A percentile compares a stretch with the other conserved stretches of the same genome.
Evolutionary conservation across 2,797 vertebrate genomes (phyloP).

Genomic region (Dallia pectoralis): DNA sequence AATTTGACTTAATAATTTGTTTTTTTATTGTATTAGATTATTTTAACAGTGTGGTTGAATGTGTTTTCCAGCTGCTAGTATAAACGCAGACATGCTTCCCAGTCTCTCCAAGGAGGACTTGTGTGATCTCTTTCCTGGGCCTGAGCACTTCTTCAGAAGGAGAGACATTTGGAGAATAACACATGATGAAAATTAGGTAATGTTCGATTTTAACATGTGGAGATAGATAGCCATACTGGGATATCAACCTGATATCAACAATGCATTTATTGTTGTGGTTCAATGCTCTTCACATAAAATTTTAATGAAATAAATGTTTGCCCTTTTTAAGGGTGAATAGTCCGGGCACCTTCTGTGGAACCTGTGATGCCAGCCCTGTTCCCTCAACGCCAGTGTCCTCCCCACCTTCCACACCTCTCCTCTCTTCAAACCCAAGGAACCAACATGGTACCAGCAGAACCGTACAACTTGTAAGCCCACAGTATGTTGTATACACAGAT

Average conservation of each 20-base stretch:
- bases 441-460: background rate
- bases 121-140: slow-evolving; percentile 28
- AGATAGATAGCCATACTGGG: no score
- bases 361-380: no score
- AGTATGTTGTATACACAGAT: background rate
- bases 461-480: background rate
- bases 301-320: no score
- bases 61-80: slow-evolving; percentile 35
- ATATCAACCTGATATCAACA: no score
- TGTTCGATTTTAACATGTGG: no score
- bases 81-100: slow-evolving; percentile 27
- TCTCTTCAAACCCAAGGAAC: background rate
- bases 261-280: no score
- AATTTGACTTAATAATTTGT: no score
- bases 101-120: slow-evolving; percentile 33
- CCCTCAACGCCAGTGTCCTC: background rate
- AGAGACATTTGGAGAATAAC: slow-evolving; percentile 26
- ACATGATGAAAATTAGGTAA: slow-evolving; percentile 19
- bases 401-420: background rate
- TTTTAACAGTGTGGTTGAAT: slow-evolving; percentile 12
- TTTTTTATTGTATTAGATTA: background rate
- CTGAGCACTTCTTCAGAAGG: slow-evolving; percentile 35
- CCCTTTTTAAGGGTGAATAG: no score
- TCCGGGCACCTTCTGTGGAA: no score
- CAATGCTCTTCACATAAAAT: no score